Evolutionary conservation across 2,888 invertebrate species (phyloP).

Genomic region (Liposcelis brunnea): DNA sequence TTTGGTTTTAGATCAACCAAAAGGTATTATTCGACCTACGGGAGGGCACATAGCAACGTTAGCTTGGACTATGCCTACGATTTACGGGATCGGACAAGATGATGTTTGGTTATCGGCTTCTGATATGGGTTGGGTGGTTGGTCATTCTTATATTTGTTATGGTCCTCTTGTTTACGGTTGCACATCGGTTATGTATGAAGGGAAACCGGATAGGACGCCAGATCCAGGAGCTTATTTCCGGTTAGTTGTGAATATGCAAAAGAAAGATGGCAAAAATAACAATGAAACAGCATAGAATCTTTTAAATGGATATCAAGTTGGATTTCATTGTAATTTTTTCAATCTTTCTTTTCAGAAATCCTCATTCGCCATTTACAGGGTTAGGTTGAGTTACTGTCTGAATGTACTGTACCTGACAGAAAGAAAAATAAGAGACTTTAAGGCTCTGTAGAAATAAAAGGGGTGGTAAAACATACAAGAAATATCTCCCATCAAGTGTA

Average conservation of each 20-base stretch:
- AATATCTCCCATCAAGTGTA: no score
- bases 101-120: slow-evolving; percentile 89
- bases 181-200: slow-evolving; percentile 74
- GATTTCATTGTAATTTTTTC: no score
- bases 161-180: slow-evolving; percentile 68
- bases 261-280: background rate
- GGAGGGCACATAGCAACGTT: slow-evolving; percentile 75
- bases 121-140: slow-evolving; percentile 83
- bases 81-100: slow-evolving; percentile 60
- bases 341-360: no score
- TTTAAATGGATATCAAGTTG: no score
- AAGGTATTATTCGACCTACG: slow-evolving; percentile 75
- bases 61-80: slow-evolving; percentile 64
- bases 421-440: no score
- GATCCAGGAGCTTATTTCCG: slow-evolving; percentile 84
- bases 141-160: slow-evolving; percentile 88
- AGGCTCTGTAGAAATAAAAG: no score
- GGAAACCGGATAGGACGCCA: slow-evolving; percentile 88
- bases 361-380: no score
- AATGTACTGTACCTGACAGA: no score
- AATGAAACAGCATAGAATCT: no score
- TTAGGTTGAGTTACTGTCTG: no score
- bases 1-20: slow-evolving; percentile 36
- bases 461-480: no score
- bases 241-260: slow-evolving; percentile 27